Percentiles rank a stretch among this genome's conserved stretches.
Evolutionary conservation across 1,140 invertebrate genomes (phyloP).

Genomic region (Anoplolepis gracilipes): DNA sequence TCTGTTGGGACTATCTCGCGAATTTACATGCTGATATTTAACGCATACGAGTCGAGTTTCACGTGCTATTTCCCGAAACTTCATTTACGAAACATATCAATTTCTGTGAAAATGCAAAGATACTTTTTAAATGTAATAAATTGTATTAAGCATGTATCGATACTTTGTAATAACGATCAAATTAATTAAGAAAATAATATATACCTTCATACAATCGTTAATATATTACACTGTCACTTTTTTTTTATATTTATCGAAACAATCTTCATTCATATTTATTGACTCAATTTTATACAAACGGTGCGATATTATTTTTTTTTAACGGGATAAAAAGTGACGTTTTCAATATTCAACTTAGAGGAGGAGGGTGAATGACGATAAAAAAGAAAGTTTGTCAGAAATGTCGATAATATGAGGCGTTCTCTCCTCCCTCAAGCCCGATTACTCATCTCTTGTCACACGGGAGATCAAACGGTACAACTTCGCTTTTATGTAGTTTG

Average conservation of each 20-base stretch:
- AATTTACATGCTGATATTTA: constrained; percentile 51
- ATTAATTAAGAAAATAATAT: not conserved
- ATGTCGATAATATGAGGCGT: constrained; percentile 22
- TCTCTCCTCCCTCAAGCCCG: not conserved
- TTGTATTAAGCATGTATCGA: not conserved
- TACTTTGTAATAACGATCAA: not conserved
- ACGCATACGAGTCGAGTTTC: not conserved
- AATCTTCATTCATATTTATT: constrained; percentile 9
- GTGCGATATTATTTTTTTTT: not conserved
- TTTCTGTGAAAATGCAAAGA: not conserved
- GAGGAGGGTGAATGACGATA: not conserved
- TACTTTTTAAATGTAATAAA: not conserved
- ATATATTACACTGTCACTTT: not conserved
- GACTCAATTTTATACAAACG: not conserved
- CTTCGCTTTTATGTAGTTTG: constrained; percentile 33
- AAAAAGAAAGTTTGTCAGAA: constrained; percentile 40
- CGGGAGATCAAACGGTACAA: constrained; percentile 32
- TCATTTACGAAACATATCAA: not conserved
- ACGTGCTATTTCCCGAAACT: not conserved
- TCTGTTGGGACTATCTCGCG: constrained; percentile 2
- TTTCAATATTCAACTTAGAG: constrained; percentile 13
- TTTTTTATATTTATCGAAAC: not conserved
- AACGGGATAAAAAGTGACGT: constrained; percentile 23
- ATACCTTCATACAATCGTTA: too few relatives aligned
- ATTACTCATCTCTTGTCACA: constrained; percentile 44